These are phyloP conservation scores for Neosalanx taihuensis DNA, from an alignment of 2,797 vertebrate species.

Conservation along the genomic window DNA sequence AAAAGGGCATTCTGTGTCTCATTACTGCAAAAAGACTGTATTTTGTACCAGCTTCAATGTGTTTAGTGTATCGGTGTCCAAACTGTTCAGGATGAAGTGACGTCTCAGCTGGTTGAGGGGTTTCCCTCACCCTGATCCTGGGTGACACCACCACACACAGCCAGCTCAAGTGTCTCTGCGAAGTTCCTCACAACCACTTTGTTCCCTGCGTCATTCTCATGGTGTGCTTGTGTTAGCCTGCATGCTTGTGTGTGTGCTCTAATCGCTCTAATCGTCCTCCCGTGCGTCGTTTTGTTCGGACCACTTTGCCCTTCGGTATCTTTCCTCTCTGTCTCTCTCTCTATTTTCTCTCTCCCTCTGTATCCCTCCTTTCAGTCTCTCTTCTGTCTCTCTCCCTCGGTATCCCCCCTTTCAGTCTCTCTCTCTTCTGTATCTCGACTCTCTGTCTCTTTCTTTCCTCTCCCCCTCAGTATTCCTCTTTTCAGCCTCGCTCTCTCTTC, in stretches of 20 bases:
- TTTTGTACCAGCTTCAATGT: background rate
- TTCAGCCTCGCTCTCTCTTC: background rate
- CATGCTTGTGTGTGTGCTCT: background rate
- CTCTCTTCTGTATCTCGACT: conserved; percentile 3
- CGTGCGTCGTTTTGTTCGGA: no score
- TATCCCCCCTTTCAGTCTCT: conserved; percentile 33
- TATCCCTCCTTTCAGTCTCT: background rate
- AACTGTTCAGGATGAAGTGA: background rate
- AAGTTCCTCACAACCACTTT: background rate
- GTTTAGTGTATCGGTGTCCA: background rate
- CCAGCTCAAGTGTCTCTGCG: background rate
- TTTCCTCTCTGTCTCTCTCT: no score
- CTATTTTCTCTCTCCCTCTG: conserved; percentile 34
- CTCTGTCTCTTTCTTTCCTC: background rate
- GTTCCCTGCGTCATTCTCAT: background rate
- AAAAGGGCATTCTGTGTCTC: background rate
- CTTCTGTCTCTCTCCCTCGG: background rate
- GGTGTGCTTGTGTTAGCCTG: conserved; percentile 18
- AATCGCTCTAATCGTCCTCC: no score
- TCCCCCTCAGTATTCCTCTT: background rate
- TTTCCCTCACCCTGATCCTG: background rate
- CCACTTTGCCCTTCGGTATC: no score
- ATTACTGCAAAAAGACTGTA: background rate
- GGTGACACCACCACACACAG: background rate
- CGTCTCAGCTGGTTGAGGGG: background rate